These are phyloP conservation scores for Gymnocypris eckloni DNA, from an alignment of 2,797 vertebrate genomes.

Conservation along the genomic window DNA sequence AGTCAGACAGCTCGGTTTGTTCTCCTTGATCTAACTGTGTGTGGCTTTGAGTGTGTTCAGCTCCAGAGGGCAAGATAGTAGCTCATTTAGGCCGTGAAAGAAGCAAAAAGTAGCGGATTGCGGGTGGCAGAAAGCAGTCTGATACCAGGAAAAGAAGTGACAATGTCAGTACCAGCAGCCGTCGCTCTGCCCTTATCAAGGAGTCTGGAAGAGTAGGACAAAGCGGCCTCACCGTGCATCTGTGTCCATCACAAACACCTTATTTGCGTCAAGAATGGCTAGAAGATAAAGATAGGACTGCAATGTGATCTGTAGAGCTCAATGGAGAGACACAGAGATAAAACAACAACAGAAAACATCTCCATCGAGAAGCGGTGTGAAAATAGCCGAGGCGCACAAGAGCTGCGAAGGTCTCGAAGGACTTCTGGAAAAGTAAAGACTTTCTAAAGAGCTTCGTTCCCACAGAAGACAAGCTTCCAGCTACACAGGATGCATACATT, in stretches of 20 bases:
- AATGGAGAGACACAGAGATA: background rate
- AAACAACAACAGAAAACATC: background rate
- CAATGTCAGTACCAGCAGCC: constrained; percentile 1
- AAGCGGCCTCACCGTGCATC: background rate
- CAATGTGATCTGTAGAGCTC: background rate
- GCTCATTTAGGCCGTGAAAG: constrained; percentile 7
- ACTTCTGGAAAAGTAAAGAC: constrained; percentile 31
- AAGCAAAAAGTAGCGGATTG: background rate
- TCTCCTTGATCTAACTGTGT: constrained; percentile 6
- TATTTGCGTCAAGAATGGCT: background rate
- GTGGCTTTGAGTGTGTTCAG: constrained; percentile 6
- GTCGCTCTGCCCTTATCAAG: background rate
- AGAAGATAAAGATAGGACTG: background rate
- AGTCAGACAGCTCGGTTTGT: constrained; percentile 11
- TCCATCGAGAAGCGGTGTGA: background rate
- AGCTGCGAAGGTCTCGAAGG: background rate
- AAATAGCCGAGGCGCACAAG: background rate
- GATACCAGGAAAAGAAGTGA: constrained; percentile 17
- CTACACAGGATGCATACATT: constrained; percentile 43
- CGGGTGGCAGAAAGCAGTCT: constrained; percentile 13
- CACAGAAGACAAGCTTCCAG: constrained; percentile 28
- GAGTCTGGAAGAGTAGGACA: background rate
- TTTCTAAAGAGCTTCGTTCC: constrained; percentile 17
- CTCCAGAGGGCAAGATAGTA: constrained; percentile 6
- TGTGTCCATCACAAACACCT: constrained; percentile 20